Evolutionary conservation across 2,888 invertebrate genomes (phyloP).

Genomic region (Glyphotaelius pellucidus): DNA sequence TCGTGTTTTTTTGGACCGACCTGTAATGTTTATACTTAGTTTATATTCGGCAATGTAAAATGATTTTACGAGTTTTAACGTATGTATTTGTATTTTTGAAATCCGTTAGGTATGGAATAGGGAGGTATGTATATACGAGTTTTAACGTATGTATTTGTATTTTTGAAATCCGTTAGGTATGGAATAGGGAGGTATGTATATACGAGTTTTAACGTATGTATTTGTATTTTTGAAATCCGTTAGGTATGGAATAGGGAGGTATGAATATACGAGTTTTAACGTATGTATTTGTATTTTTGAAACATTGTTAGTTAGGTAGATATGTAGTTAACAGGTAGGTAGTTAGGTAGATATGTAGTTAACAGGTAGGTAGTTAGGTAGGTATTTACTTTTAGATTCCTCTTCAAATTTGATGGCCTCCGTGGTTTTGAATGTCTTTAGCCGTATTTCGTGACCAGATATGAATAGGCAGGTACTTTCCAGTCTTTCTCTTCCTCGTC

Average conservation of each 20-base stretch:
- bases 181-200: no score
- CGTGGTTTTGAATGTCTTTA: no score
- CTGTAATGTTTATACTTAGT: neutral
- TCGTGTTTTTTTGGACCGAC: neutral
- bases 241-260: no score
- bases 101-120: neutral
- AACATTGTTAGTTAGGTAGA: no score
- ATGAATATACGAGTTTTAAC: neutral
- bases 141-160: neutral
- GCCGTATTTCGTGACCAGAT: no score
- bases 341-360: no score
- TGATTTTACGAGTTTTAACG: neutral
- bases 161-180: neutral
- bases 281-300: neutral
- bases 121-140: no score
- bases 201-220: neutral
- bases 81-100: neutral
- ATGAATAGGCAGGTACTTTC: no score
- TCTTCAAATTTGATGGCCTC: neutral
- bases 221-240: neutral
- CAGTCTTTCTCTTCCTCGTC: no score
- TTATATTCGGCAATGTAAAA: neutral
- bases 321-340: no score
- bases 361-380: no score
- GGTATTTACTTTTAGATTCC: neutral